Evolutionary conservation across 2,797 vertebrate species (phyloP), one percentile per base, ranked within the genome.

Genomic region (Erpetoichthys calabaricus): DNA sequence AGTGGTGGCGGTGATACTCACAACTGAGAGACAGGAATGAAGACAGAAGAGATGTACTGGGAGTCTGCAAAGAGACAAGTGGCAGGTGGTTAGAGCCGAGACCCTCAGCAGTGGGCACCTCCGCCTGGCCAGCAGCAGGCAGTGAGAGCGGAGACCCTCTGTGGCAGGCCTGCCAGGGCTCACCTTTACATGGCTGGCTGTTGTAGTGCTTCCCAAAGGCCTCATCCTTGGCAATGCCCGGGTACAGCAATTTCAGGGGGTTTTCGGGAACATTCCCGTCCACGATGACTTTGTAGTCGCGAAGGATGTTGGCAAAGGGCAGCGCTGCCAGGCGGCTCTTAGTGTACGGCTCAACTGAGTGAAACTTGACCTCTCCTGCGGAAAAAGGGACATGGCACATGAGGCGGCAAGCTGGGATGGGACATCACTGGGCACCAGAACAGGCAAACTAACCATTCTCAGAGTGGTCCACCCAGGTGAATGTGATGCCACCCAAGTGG

Each of bases 321-420:
- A 98, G 81, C 1, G 94, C 92, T 1, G 75, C 90, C 7, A 98
- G 79, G 0, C 91, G 86, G 57, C 76, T 91, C 74, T 98, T 98
- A 59, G 90, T 98, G 70, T 98, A 98, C 3, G 94, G 95, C n/a
- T 97, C 95, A 69, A 98, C 93, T 0, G 95, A 98, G 70, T 92
- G 92, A 62, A 98, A 91, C 53, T 87, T 89, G 6, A 86, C 80
- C 0, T 95, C 93, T 61, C 91, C 93, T 98, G 76, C 47, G 8
- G 60, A 59, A 50, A 63, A 9, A 42, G 7, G 45, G 10, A 10
- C 6, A 10, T 8, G 4, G 6, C 3, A 10, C 25, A 8, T 25
- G 6, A 47, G 42, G 56, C 9, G 7, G 5, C 45, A 56, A 41
- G 2, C 42, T 42, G n/a, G 5, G 43, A 42, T 6, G 43, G 7